These are phyloP conservation scores for Lophura swinhoii DNA, from an alignment of 2,797 vertebrate genomes.

Conservation along the genomic window DNA sequence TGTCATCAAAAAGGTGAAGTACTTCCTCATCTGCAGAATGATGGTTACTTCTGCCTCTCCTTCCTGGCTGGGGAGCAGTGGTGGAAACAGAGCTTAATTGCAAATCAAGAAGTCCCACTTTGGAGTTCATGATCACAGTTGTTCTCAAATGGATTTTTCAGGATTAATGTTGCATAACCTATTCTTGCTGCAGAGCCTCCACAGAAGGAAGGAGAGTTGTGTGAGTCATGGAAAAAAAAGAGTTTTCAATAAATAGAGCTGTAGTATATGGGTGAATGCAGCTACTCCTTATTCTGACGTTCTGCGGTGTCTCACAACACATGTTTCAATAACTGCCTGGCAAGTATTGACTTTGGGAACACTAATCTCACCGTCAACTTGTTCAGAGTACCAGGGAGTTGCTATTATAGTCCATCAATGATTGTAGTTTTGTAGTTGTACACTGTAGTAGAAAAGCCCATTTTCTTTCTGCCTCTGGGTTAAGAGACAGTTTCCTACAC, in stretches of 20 bases:
- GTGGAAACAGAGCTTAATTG: not conserved
- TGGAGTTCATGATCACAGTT: not conserved
- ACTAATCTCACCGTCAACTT: not conserved
- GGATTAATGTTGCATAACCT: not conserved
- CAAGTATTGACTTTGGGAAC: conserved; percentile 25
- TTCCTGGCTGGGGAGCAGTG: not conserved
- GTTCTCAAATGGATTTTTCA: not conserved
- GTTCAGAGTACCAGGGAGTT: not conserved
- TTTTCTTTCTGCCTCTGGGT: conserved; percentile 18
- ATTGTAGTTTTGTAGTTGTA: not conserved
- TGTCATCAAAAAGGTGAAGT: fast-evolving
- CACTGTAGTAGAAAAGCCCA: not conserved
- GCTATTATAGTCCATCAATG: not conserved
- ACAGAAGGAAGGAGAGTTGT: not conserved
- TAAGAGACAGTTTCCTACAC: conserved; percentile 9
- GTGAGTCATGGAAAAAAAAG: not conserved
- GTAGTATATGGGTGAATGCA: not conserved
- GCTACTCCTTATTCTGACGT: not conserved
- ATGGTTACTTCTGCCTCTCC: not conserved
- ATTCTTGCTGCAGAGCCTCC: not conserved
- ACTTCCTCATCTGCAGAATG: not conserved
- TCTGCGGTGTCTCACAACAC: not conserved
- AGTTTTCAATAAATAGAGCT: not conserved
- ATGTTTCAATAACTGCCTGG: conserved; percentile 15
- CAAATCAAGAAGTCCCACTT: not conserved